Evolutionary conservation across 2,797 vertebrate species (phyloP).

Genomic region (Sebastes trivittatus): DNA sequence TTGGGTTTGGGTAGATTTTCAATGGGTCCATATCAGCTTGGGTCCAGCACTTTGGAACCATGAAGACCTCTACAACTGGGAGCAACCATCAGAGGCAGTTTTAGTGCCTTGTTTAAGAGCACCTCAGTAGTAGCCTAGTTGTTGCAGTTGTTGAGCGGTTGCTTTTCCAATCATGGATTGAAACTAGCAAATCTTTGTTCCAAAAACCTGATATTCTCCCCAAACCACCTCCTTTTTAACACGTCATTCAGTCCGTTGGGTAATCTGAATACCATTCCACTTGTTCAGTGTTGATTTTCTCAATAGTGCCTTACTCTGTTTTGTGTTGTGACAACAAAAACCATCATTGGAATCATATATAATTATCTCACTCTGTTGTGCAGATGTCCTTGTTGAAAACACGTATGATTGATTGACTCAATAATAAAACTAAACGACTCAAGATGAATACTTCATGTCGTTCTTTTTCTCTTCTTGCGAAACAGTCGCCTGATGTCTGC

Average conservation of each 20-base stretch:
- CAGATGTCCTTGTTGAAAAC: constrained; percentile 15
- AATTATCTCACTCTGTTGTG: constrained; percentile 22
- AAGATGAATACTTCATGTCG: constrained; percentile 4
- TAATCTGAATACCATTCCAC: background rate
- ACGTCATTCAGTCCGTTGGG: background rate
- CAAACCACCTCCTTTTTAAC: background rate
- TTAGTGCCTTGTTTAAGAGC: background rate
- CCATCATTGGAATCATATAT: background rate
- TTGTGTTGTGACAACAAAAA: constrained; percentile 36
- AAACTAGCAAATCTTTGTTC: background rate
- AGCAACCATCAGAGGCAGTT: background rate
- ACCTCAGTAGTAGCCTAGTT: background rate
- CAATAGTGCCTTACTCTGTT: background rate
- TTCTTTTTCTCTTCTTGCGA: background rate
- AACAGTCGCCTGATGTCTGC: constrained; percentile 8
- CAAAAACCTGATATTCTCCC: background rate
- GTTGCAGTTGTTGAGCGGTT: too few species aligned
- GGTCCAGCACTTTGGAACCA: background rate
- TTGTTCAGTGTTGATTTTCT: background rate
- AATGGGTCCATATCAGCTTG: background rate
- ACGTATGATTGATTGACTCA: constrained; percentile 11
- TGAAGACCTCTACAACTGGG: background rate
- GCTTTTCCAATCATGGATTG: background rate
- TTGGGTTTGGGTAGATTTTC: background rate
- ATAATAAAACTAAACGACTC: constrained; percentile 22